phyloP scores from a whole-genome alignment of 2,797 vertebrate genomes.

The Epinephelus coioides region DNA sequence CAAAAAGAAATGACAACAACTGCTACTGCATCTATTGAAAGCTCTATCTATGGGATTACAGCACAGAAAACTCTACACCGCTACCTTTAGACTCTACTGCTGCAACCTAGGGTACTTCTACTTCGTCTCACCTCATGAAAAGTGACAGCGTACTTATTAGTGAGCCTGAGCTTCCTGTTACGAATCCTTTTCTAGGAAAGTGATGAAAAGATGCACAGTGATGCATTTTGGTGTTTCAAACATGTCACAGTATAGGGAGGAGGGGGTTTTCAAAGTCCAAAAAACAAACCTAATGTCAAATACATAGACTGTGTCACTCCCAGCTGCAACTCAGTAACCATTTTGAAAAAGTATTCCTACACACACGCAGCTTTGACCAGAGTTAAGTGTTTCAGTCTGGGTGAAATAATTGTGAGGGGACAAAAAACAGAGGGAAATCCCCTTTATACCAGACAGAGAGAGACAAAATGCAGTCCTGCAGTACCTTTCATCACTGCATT shows the following conservation, averaged over 20 bases:
- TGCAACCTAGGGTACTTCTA: conserved; percentile 31
- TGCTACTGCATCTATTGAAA: background rate
- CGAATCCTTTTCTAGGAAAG: conserved; percentile 84
- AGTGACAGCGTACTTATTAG: conserved; percentile 83
- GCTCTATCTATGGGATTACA: conserved; percentile 7
- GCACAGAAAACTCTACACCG: conserved; percentile 15
- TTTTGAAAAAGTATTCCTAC: background rate
- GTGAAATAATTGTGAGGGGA: background rate
- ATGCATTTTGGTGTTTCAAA: conserved; percentile 10
- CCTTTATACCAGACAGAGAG: background rate
- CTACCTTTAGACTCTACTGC: conserved; percentile 30
- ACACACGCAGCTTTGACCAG: conserved; percentile 17
- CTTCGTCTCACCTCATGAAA: conserved; percentile 87
- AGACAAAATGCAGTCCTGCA: background rate
- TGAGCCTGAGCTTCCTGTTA: conserved; percentile 83
- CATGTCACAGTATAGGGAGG: background rate
- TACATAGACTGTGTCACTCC: conserved; percentile 2
- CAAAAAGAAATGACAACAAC: background rate
- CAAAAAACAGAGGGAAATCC: background rate
- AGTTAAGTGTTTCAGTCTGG: conserved; percentile 30
- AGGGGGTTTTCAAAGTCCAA: background rate
- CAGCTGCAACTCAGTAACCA: background rate
- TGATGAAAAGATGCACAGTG: conserved; percentile 48
- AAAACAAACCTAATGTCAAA: background rate
- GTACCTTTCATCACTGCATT: background rate